Conservation (phyloP, 2,113 vertebrate species). For the Zosterops hypoxanthus region DNA sequence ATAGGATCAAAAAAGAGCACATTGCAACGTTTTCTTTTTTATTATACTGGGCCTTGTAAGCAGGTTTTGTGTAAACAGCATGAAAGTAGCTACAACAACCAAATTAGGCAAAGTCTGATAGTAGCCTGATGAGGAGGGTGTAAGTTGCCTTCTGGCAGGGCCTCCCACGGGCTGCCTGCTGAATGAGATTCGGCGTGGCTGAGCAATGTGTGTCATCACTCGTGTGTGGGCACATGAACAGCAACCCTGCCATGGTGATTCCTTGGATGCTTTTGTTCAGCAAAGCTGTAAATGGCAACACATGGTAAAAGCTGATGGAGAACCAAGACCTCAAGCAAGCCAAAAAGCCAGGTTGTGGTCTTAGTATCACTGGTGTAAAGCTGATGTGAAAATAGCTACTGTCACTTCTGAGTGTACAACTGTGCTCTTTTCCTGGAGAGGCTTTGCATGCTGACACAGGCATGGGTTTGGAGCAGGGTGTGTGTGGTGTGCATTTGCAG, state of each 20-base stretch:
- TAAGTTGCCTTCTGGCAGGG: background rate
- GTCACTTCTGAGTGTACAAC: background rate
- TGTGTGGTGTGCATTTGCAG: background rate
- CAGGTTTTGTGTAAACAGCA: background rate
- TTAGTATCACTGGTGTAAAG: background rate
- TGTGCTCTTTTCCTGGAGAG: background rate
- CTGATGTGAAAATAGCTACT: background rate
- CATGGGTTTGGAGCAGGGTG: background rate
- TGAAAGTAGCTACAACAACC: background rate
- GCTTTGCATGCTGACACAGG: background rate
- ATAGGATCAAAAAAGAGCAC: background rate
- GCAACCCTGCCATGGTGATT: background rate
- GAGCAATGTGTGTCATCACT: background rate
- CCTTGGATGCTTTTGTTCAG: background rate
- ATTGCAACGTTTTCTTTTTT: background rate
- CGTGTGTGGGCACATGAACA: background rate
- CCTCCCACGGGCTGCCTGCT: background rate
- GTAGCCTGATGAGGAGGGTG: background rate
- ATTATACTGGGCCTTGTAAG: background rate
- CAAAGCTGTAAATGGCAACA: background rate
- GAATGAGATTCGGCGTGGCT: background rate
- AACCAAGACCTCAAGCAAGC: background rate
- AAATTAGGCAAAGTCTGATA: background rate
- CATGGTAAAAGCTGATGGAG: background rate
- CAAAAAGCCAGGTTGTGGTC: background rate